Evolutionary conservation across 2,888 invertebrate genomes (phyloP), one percentile per base, ranked within the genome.

Genomic region (Drosophila monieri): DNA sequence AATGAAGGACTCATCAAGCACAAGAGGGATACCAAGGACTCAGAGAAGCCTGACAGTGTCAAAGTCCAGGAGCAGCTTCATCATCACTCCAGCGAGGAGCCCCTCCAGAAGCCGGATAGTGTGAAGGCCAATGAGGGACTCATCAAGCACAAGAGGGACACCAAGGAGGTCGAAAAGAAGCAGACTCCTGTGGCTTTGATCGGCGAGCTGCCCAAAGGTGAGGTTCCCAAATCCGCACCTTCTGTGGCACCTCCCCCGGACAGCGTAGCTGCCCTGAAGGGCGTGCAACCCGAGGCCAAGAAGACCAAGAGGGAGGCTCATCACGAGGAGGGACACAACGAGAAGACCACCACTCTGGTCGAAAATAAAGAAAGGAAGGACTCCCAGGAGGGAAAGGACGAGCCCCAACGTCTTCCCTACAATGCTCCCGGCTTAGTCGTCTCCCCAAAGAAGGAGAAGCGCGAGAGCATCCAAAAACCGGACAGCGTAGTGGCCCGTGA

Each of bases 381-480:
- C 6, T 35, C 35, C 35, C 35, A 35, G 14, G 35, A 35, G 35
- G 35, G 35, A n/a, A 35, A 14, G 14, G 35, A 35, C 6, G 35
- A 35, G 14, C 35, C 35, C 6, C 35, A 35, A 6, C 35, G 35
- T n/a, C 35, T 35, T n/a, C 35, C 35, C 6, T 35, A 35, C n/a
- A 35, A 35, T 6, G 35, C 35, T 14, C 35, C 35, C 35, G 35
- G 35, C 35, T 14, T 35, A n/a, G 35, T 6, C 6, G 35, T 2
- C n/a, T n/a, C n/a, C 6, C 6, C 35, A 6, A 35, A 35, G n/a
- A n/a, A n/a, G 35, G 35, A 14, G 41, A 80, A 77, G 52, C 85
- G 83, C 15, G 66, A 78, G 14, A 62, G 9, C 49, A 23, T 56
- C 47, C 41, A n/a, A 41, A 59, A 60, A 12, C 71, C 58, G 18